Evolutionary conservation across 2,797 vertebrate species (phyloP), one percentile per base, ranked within the genome.

Genomic region (Phataginus tricuspis): DNA sequence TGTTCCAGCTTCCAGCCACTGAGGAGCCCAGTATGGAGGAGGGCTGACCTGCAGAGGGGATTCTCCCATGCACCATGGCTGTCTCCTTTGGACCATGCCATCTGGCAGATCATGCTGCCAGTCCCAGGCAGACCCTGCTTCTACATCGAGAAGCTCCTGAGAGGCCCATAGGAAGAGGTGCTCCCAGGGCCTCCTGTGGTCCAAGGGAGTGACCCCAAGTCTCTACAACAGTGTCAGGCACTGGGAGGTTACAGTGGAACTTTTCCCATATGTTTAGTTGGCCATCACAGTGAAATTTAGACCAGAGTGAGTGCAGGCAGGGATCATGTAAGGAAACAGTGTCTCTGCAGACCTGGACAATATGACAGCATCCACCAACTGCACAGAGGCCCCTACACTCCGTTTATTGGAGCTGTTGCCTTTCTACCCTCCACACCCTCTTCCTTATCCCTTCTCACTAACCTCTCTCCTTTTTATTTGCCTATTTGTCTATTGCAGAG

Each of bases 21-120:
- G 2, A 39, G 72, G 51, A 25, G 53, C 39, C 53, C 66, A 4
- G 12, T 4, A 10, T 1, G 34, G 27, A 5, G 5, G 15, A 21
- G 2, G 21, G 37, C 19, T 34, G 66, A n/a, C 29, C 15, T 31
- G 14, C 29, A 51, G 4, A 39, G 1, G 34, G n/a, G 9, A 23
- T 29, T 18, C 13, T 34, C 34, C 7, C 63, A 7, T 0, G 39
- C 39, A 15, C 8, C 25, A 7, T 1, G 2, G 23, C 3, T 12
- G 12, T 42, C 27, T 75, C 2, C 27, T 31, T 5, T 53, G 23
- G 57, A 42, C 39, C 21, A 68, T 34, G 10, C 2, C 25, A 21
- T 29, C 3, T 7, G 39, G 18, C 16, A 15, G 66, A 51, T 12
- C 23, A 1, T 1, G 3, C 37, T 55, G 29, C 57, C 49, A 18